A percentile compares a stretch with the other conserved stretches of the same genome.
Evolutionary conservation across 2,888 invertebrate genomes (phyloP).

Genomic region (Orthosia gracilis): DNA sequence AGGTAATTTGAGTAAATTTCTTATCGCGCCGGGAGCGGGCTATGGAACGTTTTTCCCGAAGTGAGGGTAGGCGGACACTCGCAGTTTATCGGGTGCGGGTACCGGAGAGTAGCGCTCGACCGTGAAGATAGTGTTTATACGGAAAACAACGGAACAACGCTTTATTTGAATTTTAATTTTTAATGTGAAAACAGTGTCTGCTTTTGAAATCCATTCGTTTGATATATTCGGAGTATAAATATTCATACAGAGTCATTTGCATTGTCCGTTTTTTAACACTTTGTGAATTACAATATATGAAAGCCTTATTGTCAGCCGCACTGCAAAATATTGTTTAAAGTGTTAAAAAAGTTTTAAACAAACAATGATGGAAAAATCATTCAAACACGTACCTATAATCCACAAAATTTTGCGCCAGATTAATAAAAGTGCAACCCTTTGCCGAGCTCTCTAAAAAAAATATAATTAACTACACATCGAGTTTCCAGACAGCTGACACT

Average conservation of each 20-base stretch:
- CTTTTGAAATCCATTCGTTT: slow-evolving; percentile 24
- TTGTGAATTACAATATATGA: no score
- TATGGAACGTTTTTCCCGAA: slow-evolving; percentile 71
- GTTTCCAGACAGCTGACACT: slow-evolving; percentile 84
- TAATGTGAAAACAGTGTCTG: slow-evolving; percentile 24
- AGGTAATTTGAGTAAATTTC: slow-evolving; percentile 81
- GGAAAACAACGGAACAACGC: slow-evolving; percentile 47
- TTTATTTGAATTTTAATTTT: slow-evolving; percentile 47
- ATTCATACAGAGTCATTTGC: neutral
- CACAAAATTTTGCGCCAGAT: slow-evolving; percentile 5
- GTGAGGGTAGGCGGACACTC: slow-evolving; percentile 31
- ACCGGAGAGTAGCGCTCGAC: slow-evolving; percentile 24
- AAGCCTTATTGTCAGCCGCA: no score
- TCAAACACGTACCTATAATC: slow-evolving; percentile 8
- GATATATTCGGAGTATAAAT: slow-evolving; percentile 5
- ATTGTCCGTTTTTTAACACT: neutral
- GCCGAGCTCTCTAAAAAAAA: slow-evolving; percentile 59
- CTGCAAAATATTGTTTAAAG: neutral
- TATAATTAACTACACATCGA: slow-evolving; percentile 73
- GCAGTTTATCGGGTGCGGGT: slow-evolving; percentile 57
- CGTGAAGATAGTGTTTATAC: slow-evolving; percentile 55
- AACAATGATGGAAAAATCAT: neutral
- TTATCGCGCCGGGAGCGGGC: slow-evolving; percentile 77
- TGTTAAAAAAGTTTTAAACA: neutral
- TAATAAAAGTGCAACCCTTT: slow-evolving; percentile 61